Evolutionary conservation across 2,797 vertebrate genomes (phyloP).

Genomic region (Muscicapa striata): DNA sequence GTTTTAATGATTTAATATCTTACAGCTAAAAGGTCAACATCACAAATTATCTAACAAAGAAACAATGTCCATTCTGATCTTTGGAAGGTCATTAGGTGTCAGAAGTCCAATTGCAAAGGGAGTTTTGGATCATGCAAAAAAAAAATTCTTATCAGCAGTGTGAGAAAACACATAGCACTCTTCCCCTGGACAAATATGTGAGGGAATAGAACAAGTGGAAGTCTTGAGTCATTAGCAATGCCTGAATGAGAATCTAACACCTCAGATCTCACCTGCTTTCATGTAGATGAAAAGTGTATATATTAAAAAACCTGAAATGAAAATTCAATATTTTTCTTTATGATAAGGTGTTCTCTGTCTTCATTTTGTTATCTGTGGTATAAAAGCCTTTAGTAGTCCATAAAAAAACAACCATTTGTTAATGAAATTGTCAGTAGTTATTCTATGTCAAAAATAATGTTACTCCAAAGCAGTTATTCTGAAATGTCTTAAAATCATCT

Average conservation of each 20-base stretch:
- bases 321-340: background rate
- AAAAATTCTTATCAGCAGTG: background rate
- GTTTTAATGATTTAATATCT: background rate
- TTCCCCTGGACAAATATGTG: background rate
- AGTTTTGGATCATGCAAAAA: background rate
- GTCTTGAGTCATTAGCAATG: background rate
- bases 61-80: background rate
- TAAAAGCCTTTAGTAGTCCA: background rate
- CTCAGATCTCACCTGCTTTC: background rate
- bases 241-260: background rate
- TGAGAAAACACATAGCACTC: accelerated
- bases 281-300: background rate
- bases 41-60: background rate
- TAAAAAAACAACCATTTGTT: background rate
- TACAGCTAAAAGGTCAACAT: background rate
- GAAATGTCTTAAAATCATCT: background rate
- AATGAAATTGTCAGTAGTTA: background rate
- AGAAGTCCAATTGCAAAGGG: background rate
- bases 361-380: background rate
- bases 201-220: background rate
- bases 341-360: background rate
- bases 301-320: background rate
- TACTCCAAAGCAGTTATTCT: background rate
- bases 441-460: background rate
- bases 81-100: background rate